Evolutionary conservation across 1,140 invertebrate species (phyloP).

Genomic region (Halyomorpha halys): DNA sequence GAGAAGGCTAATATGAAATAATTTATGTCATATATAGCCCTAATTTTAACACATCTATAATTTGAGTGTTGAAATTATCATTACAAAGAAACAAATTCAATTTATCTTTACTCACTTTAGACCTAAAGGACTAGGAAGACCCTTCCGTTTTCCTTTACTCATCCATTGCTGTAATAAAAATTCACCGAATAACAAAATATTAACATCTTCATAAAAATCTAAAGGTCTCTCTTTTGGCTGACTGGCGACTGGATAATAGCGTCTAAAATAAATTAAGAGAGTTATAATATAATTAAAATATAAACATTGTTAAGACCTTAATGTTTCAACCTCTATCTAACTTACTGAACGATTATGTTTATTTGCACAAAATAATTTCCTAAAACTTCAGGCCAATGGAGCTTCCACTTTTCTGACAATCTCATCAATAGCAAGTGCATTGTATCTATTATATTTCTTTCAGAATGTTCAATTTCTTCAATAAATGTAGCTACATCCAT

Average conservation of each 20-base stretch:
- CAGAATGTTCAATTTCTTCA: conserved; percentile 37
- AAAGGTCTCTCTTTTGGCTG: background rate
- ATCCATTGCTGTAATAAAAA: conserved; percentile 47
- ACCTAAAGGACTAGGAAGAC: conserved; percentile 25
- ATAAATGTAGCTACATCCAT: conserved; percentile 54
- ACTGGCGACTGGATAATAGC: conserved; percentile 8
- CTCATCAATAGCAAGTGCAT: conserved; percentile 47
- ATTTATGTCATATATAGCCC: too few relatives aligned
- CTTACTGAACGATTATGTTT: conserved; percentile 43
- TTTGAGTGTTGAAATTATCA: too few relatives aligned
- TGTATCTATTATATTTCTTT: conserved; percentile 48
- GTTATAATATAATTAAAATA: background rate
- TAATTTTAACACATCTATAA: too few relatives aligned
- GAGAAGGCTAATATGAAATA: too few relatives aligned
- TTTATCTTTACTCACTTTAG: conserved; percentile 10
- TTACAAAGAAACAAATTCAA: too few relatives aligned
- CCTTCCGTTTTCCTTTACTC: conserved; percentile 31
- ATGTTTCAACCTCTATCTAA: background rate
- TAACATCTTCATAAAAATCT: conserved; percentile 21
- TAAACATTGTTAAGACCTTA: conserved; percentile 12
- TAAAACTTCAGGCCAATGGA: conserved; percentile 52
- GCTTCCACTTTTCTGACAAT: conserved; percentile 48
- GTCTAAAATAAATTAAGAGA: conserved; percentile 15
- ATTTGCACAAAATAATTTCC: conserved; percentile 47
- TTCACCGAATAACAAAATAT: conserved; percentile 50